A percentile compares a stretch with the other conserved stretches of the same genome.
These are phyloP conservation scores for Cephus sareptanus DNA, from an alignment of 2,888 invertebrate species.

Conservation along the genomic window DNA sequence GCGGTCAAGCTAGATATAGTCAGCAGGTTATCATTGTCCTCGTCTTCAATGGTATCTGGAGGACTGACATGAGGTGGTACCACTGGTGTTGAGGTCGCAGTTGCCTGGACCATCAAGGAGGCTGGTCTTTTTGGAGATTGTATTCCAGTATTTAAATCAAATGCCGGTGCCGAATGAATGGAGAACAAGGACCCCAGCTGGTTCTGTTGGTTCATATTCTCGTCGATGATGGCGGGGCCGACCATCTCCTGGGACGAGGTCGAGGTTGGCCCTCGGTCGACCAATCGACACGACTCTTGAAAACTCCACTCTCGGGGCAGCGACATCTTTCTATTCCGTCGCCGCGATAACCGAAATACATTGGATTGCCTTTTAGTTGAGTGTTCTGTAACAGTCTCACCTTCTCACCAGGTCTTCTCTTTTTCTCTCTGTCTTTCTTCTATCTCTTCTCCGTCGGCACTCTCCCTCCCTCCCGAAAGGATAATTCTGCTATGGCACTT, in stretches of 20 bases:
- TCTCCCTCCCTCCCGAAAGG: background rate
- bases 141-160: conserved; percentile 53
- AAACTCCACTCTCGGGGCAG: conserved; percentile 73
- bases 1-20: conserved; percentile 81
- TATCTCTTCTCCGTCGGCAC: conserved; percentile 15
- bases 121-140: conserved; percentile 65
- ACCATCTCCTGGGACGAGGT: conserved; percentile 57
- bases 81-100: conserved; percentile 61
- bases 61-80: conserved; percentile 66
- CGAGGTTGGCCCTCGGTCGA: conserved; percentile 39
- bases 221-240: conserved; percentile 51
- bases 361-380: conserved; percentile 48
- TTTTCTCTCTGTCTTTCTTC: conserved; percentile 8
- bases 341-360: conserved; percentile 62
- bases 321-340: conserved; percentile 67
- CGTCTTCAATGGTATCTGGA: conserved; percentile 69
- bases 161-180: conserved; percentile 75
- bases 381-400: background rate
- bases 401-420: background rate
- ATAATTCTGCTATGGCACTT: background rate
- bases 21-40: conserved; percentile 78
- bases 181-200: conserved; percentile 74
- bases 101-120: conserved; percentile 67
- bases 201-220: conserved; percentile 66
- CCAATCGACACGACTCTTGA: conserved; percentile 68